A percentile compares a stretch with the other conserved stretches of the same genome.
phyloP scores from a whole-genome alignment of 2,888 invertebrate genomes.

The Philonicus albiceps region DNA sequence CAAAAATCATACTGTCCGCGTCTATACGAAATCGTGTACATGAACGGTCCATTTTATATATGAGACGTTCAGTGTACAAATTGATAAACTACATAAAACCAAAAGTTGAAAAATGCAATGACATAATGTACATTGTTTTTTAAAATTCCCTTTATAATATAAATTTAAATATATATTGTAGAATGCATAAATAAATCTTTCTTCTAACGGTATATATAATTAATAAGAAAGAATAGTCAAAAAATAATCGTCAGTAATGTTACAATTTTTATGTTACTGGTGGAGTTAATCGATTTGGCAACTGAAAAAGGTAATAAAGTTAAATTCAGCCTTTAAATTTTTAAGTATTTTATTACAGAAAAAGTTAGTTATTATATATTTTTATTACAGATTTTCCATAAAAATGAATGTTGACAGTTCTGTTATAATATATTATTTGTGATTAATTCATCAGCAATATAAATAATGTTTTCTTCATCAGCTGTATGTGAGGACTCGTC shows the following conservation, averaged over 20 bases:
- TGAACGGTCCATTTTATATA: too few species aligned
- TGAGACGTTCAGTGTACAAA: too few species aligned
- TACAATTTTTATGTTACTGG: too few species aligned
- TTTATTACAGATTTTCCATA: neutral
- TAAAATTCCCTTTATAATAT: neutral
- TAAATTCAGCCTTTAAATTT: neutral
- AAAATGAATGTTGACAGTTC: neutral
- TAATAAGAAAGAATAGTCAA: too few species aligned
- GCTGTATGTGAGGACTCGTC: slow-evolving; percentile 35
- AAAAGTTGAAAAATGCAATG: neutral
- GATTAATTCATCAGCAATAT: slow-evolving; percentile 39
- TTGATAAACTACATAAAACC: too few species aligned
- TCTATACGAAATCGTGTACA: too few species aligned
- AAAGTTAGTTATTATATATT: neutral
- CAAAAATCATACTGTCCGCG: too few species aligned
- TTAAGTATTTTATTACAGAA: neutral
- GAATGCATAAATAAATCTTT: neutral
- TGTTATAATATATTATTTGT: slow-evolving; percentile 39
- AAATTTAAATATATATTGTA: too few species aligned
- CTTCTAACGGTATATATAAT: neutral
- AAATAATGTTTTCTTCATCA: slow-evolving; percentile 36
- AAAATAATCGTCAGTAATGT: too few species aligned
- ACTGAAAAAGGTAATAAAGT: neutral
- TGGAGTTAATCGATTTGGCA: too few species aligned
- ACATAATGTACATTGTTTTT: neutral